Base-by-base conservation (phyloP, 2,888 invertebrate species). In the Lysandra coridon region DNA sequence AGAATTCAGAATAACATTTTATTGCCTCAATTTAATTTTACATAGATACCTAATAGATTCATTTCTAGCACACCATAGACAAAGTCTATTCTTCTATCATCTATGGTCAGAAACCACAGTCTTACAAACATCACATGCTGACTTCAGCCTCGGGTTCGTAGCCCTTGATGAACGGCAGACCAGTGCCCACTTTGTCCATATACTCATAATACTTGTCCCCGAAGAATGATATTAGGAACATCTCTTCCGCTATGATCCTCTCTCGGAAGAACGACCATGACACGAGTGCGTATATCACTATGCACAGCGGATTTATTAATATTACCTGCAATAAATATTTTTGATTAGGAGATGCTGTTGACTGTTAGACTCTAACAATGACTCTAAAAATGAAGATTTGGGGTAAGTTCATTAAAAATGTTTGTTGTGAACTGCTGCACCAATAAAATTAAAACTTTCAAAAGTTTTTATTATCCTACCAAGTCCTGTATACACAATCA, bases 251-350 rank as follows among this genome's bases (percentile, higher is more conserved):
- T 80, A 95, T 95, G 64, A 99, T 97, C 79, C 99, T 95, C 84
- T 97, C 97, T 60, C 97, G 95, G 93, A 99, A 99, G 93, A 99
- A 99, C 79, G 95, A 95, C 98, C 99, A 99, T 33, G 98, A 97
- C 0, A 97, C 97, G 4, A 97, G 81, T 0, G 97, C 92, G 90
- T 99, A 99, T 2, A 96, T 95, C 1, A 98, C 84, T 1, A 97
- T 87, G 88, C 99, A 99, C 4, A 99, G 64, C 0, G 99, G 99
- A 93, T 99, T 99, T 80, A 98, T 94, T 1, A 99, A 95, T 79
- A 98, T 96, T 44, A 98, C 88, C 98, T 98, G 93, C 4, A 95
- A 80, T 37, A 23, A 49, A 83, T 40, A 78, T 62, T 62, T 49
- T 2, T 49, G 2, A 2, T 49, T 49, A 10, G 7, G 2, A 49